phyloP scores from a whole-genome alignment of 2,113 vertebrate species.

The Pelecanoides urinatrix region DNA sequence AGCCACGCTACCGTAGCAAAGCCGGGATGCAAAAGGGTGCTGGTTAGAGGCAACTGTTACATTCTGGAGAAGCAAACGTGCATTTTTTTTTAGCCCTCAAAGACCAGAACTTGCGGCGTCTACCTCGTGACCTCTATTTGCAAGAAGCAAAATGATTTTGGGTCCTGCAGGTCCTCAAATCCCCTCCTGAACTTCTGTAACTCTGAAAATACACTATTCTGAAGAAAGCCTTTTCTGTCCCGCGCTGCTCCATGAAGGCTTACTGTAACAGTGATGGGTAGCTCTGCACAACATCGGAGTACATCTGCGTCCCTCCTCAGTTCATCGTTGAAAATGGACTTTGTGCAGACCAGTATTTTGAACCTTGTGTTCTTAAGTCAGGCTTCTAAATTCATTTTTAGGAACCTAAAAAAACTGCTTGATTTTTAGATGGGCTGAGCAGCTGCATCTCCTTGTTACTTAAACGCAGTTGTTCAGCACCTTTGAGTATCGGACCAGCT shows the following conservation, averaged over 20 bases:
- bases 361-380: not conserved
- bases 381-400: conserved; percentile 1
- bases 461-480: not conserved
- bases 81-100: not conserved
- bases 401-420: not conserved
- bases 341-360: not conserved
- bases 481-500: not conserved
- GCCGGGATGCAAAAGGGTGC: not conserved
- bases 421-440: not conserved
- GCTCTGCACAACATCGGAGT: not conserved
- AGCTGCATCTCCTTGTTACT: conserved; percentile 9
- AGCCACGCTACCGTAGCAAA: not conserved
- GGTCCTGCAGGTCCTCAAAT: not conserved
- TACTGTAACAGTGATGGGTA: rapidly evolving
- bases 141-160: not conserved
- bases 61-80: not conserved
- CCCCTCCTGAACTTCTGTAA: not conserved
- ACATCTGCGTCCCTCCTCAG: not conserved
- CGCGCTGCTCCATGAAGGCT: not conserved
- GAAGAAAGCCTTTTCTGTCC: not conserved
- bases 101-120: not conserved
- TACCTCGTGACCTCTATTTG: not conserved
- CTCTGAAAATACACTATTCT: not conserved
- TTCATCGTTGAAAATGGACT: not conserved
- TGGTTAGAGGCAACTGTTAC: not conserved